These are phyloP conservation scores for Manis pentadactyla DNA, from an alignment of 2,797 vertebrate genomes.

Conservation along the genomic window DNA sequence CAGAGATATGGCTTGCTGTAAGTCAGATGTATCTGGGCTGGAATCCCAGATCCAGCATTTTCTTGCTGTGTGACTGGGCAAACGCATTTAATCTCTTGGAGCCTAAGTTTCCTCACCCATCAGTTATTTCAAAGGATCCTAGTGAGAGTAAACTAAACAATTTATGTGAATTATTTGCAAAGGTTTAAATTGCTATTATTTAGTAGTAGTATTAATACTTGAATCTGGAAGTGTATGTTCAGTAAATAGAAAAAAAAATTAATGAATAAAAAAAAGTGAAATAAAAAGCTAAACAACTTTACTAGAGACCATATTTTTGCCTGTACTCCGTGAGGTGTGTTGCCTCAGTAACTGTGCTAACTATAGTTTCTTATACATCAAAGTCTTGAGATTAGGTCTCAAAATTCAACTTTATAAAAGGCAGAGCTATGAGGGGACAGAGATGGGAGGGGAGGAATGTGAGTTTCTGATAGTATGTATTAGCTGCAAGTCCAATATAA, in stretches of 20 bases:
- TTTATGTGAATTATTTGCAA: background rate
- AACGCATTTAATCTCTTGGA: background rate
- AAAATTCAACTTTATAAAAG: background rate
- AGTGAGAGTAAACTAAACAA: background rate
- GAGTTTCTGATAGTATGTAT: background rate
- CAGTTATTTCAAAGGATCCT: background rate
- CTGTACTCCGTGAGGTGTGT: background rate
- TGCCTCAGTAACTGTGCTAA: background rate
- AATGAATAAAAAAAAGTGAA: background rate
- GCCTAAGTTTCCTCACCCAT: background rate
- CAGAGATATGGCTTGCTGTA: background rate
- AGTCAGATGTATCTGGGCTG: background rate
- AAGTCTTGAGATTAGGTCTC: constrained; percentile 12
- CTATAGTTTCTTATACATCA: background rate
- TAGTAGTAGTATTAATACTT: background rate
- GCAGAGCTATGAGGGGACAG: background rate
- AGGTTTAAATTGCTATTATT: background rate
- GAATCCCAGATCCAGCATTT: background rate
- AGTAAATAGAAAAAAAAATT: background rate
- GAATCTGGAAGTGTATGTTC: background rate
- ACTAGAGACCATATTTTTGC: background rate
- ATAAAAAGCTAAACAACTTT: background rate
- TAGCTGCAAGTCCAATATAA: background rate
- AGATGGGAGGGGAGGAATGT: background rate
- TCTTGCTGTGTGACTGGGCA: background rate